Conservation (phyloP, 2,113 vertebrate species). For the Pampusana beccarii region DNA sequence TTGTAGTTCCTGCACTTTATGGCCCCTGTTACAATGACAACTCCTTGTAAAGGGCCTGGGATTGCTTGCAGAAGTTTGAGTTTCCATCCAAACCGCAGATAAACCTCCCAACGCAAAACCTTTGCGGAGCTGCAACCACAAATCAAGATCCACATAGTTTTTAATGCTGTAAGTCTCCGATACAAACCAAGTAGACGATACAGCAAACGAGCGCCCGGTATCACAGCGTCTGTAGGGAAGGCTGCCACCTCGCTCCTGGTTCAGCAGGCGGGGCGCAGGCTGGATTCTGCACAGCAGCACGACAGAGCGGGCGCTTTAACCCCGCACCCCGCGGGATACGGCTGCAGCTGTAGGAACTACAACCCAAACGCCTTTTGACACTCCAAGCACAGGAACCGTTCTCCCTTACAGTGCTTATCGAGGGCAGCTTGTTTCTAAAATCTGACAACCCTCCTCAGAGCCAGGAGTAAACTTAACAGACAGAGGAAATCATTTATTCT, state of each 20-base stretch:
- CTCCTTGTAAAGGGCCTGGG: not conserved
- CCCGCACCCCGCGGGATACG: not conserved
- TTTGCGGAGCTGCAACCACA: not conserved
- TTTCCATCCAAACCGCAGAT: not conserved
- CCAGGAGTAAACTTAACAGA: not conserved
- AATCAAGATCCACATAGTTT: constrained; percentile 3
- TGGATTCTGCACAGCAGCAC: not conserved
- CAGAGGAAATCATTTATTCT: constrained; percentile 55
- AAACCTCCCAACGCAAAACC: not conserved
- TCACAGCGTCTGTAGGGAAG: not conserved
- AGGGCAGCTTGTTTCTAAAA: not conserved
- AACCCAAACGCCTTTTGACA: not conserved
- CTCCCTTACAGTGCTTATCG: not conserved
- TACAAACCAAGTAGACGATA: not conserved
- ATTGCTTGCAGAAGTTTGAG: not conserved
- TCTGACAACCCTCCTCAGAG: not conserved
- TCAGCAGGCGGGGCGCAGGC: not conserved
- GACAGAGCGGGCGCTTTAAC: not conserved
- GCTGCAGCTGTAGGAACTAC: not conserved
- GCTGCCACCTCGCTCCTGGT: not conserved
- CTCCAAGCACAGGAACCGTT: not conserved
- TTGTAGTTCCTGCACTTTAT: not conserved
- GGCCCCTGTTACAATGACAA: not conserved
- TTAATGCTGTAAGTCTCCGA: not conserved
- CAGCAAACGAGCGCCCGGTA: not conserved